Evolutionary conservation across 2,888 invertebrate genomes (phyloP).

Genomic region (Yponomeuta plumbellus): DNA sequence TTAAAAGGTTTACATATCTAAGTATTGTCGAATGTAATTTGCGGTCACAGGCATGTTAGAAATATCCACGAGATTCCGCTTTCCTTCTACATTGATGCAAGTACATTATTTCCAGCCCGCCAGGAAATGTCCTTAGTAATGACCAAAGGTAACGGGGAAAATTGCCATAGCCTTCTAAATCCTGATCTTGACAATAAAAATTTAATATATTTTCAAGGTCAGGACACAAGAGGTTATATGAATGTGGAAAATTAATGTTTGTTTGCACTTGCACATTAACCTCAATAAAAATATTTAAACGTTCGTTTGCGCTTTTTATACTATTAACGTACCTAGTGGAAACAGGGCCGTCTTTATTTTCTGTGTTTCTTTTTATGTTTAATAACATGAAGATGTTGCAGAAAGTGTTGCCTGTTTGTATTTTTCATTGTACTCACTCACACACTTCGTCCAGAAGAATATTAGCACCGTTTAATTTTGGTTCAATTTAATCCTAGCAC

Average conservation of each 20-base stretch:
- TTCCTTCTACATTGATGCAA: not conserved
- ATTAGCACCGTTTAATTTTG: too few relatives aligned
- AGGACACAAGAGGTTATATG: constrained; percentile 21
- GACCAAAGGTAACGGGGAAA: constrained; percentile 52
- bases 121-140: constrained; percentile 56
- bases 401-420: too few relatives aligned
- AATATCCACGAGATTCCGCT: too few relatives aligned
- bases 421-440: too few relatives aligned
- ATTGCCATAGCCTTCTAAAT: too few relatives aligned
- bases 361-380: not conserved
- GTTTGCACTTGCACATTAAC: constrained; percentile 4
- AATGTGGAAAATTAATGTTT: constrained; percentile 6
- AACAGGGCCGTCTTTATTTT: not conserved
- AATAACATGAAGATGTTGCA: too few relatives aligned
- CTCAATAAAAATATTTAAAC: not conserved
- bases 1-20: too few relatives aligned
- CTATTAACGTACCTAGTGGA: not conserved
- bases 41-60: too few relatives aligned
- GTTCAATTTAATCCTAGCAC: not conserved
- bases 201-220: too few relatives aligned
- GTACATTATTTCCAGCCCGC: constrained; percentile 52
- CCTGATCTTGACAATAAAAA: too few relatives aligned
- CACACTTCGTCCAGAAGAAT: too few relatives aligned
- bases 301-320: not conserved
- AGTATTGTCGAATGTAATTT: too few relatives aligned